Evolutionary conservation across 2,113 vertebrate species (phyloP), one percentile per base, ranked within the genome.

Genomic region (Pelmatolapia mariae): DNA sequence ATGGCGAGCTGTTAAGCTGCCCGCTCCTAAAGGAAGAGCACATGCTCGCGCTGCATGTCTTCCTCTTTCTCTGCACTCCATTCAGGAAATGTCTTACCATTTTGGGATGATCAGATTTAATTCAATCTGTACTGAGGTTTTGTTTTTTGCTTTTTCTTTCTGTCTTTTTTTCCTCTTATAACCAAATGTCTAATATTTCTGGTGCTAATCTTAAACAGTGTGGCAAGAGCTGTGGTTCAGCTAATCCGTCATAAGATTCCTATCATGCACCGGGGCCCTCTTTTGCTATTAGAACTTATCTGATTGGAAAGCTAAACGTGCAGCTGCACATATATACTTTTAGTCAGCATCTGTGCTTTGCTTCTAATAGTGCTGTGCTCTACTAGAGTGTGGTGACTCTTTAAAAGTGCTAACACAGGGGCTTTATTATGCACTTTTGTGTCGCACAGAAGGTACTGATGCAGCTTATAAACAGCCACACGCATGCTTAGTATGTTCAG

Each of bases 101-200:
- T 68, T 82, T 54, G 38, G 66, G 10, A 61, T 45, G 16, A 54
- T 82, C 15, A 63, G 31, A 71, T 81, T 84, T 73, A 87, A 87
- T 89, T 86, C 84, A 83, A 85, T 91, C 80, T 90, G 85, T 79
- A 85, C 29, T 89, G 89, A 86, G 91, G 82, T 88, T 16, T 56
- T 71, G 4, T 12, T 57, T 57, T 79, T 57, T 57, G 1, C 24
- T 57, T 26, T 57, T 57, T 57, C 22, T 57, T 57, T 57, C 54
- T 68, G 33, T 22, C 33, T 68, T 68, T 56, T 47, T 76, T 43
- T 3, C 36, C 15, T 26, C 15, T 19, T 15, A 53, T 33, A 71
- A 85, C 82, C 90, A 86, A 89, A 90, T 19, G 36, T 90, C 24
- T 88, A 78, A 89, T 89, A 87, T 87, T 91, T 91, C 54, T 56